These are phyloP conservation scores for Bergia sp. DNA, from an alignment of 92 coral and sea anemone species.

Conservation along the genomic window DNA sequence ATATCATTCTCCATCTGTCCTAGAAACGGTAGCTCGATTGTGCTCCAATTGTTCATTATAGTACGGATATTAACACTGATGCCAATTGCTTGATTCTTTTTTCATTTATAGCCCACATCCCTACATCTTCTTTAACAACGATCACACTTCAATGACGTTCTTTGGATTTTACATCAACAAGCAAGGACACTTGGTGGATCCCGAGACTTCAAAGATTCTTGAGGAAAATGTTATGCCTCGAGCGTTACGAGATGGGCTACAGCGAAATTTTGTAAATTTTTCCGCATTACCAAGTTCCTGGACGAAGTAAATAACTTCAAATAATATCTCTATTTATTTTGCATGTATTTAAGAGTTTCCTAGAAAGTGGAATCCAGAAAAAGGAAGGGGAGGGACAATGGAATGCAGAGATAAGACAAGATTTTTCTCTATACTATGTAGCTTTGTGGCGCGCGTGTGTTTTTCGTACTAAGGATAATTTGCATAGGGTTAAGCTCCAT, in stretches of 20 bases:
- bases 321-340: not conserved
- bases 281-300: constrained; percentile 51
- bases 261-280: constrained; percentile 72
- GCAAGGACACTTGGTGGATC: constrained; percentile 78
- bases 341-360: no score
- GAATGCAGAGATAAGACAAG: no score
- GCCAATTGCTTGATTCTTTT: constrained; percentile 15
- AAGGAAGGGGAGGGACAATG: not conserved
- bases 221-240: constrained; percentile 66
- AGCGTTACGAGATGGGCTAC: constrained; percentile 62
- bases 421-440: no score
- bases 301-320: constrained; percentile 58
- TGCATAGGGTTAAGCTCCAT: no score
- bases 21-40: no score
- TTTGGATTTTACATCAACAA: constrained; percentile 81
- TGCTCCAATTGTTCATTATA: not conserved
- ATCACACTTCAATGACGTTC: constrained; percentile 85
- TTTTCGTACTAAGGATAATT: no score
- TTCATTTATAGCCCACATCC: constrained; percentile 80
- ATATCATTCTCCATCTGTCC: no score
- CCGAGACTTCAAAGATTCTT: constrained; percentile 49
- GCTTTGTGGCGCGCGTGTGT: no score
- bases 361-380: not conserved
- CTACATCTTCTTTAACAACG: constrained; percentile 89
- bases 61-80: no score